Evolutionary conservation across 1,140 invertebrate genomes (phyloP).

Genomic region (Uloborus diversus): DNA sequence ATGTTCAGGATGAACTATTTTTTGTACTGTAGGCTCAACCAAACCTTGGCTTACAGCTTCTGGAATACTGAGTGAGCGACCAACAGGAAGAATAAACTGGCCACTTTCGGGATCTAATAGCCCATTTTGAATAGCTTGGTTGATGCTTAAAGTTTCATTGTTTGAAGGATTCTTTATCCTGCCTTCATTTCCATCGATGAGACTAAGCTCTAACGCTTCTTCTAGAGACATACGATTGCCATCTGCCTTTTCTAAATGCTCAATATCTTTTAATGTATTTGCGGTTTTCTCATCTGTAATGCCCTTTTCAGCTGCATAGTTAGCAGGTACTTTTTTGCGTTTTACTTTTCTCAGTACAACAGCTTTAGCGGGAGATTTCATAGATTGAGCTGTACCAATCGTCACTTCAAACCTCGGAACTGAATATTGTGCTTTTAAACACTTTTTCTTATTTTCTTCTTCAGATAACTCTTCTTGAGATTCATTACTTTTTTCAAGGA

Average conservation of each 20-base stretch:
- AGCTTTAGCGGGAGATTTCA: conserved; percentile 70
- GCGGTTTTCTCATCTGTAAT: conserved; percentile 80
- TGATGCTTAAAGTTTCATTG: conserved; percentile 80
- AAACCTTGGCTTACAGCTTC: conserved; percentile 85
- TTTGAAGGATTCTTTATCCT: conserved; percentile 83
- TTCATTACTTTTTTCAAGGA: no score
- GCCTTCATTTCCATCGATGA: conserved; percentile 79
- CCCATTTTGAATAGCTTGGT: conserved; percentile 84
- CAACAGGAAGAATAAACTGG: conserved; percentile 81
- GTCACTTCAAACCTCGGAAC: conserved; percentile 76
- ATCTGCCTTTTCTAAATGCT: conserved; percentile 70
- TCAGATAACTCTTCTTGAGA: no score
- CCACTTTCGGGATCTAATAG: conserved; percentile 81
- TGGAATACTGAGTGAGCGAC: conserved; percentile 80
- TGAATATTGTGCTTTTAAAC: conserved; percentile 58
- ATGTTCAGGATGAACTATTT: conserved; percentile 90
- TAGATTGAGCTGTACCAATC: conserved; percentile 70
- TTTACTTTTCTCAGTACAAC: conserved; percentile 81
- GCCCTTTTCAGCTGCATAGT: conserved; percentile 76
- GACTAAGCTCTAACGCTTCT: conserved; percentile 79
- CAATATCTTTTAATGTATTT: conserved; percentile 72
- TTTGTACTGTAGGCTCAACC: conserved; percentile 77
- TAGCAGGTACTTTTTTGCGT: conserved; percentile 74
- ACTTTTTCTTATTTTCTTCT: conserved; percentile 1
- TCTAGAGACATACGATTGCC: conserved; percentile 73